Evolutionary conservation across 2,888 invertebrate genomes (phyloP), one percentile per base, ranked within the genome.

Genomic region (Acrocyrtus sp.): DNA sequence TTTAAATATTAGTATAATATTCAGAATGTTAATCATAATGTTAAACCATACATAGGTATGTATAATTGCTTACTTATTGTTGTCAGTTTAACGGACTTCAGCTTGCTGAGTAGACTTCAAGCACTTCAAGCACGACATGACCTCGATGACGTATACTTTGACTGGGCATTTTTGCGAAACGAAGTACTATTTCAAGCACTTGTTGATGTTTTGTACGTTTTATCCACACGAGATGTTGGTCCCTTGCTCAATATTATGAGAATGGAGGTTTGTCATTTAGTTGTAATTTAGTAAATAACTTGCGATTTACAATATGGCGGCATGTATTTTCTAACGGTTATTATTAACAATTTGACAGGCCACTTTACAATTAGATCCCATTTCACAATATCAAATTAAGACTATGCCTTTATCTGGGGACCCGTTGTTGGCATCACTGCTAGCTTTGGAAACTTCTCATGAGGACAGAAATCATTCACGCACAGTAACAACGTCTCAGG

Each of bases 151-250:
- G 75, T 77, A 27, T 81, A 81, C 53, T 72, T 76, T 58, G 80
- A 81, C 12, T 81, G 81, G 81, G 80, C 80, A 15, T 81, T 81
- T 69, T 47, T 81, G 21, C 78, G 69, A 12, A 65, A 80, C 29
- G 65, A 77, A n/a, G 26, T n/a, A 22, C 61, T 80, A 12, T 79
- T 76, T 51, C 19, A 76, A 39, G 63, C 69, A 5, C 63, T 81
- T 17, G 21, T 77, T n/a, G 63, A 79, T 22, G 65, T 75, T 51
- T 69, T 81, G 41, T 57, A 69, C 29, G 76, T 77, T 8, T 65
- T 81, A 22, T 70, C 80, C 6, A 78, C 78, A 1, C 61, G 80
- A 72, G 78, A 80, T 63, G 63, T 76, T 67, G 69, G 68, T n/a
- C 57, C 51, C 19, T 24, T 79, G 29, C 27, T 57, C 43, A 60